A percentile compares a stretch with the other conserved stretches of the same genome.
These are phyloP conservation scores for Porites rus DNA, from an alignment of 92 coral and sea anemone species.

Conservation along the genomic window DNA sequence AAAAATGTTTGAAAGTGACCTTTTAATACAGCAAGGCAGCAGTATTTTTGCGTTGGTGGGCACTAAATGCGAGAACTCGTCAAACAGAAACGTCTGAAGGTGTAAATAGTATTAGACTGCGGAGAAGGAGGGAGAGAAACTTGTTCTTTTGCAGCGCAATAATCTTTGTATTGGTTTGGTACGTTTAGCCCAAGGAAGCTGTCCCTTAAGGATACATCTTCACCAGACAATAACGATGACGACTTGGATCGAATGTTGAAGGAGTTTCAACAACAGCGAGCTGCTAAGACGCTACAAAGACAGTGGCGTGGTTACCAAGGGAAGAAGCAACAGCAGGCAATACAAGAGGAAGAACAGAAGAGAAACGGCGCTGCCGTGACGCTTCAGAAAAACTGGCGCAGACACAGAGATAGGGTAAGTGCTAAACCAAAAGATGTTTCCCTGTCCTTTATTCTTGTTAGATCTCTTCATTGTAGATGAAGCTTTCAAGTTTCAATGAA, in stretches of 20 bases:
- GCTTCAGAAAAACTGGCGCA: slow-evolving; percentile 92
- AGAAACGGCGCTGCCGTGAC: slow-evolving; percentile 88
- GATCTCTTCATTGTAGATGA: background rate
- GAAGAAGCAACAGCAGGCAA: slow-evolving; percentile 27
- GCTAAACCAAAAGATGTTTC: background rate
- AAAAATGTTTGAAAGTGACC: no score
- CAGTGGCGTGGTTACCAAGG: slow-evolving; percentile 78
- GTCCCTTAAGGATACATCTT: slow-evolving; percentile 40
- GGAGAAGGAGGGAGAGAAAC: background rate
- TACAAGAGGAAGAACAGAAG: slow-evolving; percentile 41
- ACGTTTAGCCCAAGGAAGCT: slow-evolving; percentile 43
- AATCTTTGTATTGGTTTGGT: background rate
- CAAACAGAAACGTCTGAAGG: no score
- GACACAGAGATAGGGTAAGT: slow-evolving; percentile 76
- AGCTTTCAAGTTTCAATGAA: no score
- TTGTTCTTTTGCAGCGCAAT: background rate
- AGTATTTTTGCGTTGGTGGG: no score
- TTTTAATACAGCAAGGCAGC: no score
- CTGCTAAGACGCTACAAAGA: slow-evolving; percentile 78
- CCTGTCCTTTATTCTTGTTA: background rate
- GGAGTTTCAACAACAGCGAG: slow-evolving; percentile 71
- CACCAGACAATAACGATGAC: slow-evolving; percentile 21
- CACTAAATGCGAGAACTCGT: no score
- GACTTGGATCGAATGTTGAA: slow-evolving; percentile 65
- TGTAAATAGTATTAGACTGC: background rate